Percentiles rank a stretch among this genome's conserved stretches.
phyloP scores from a whole-genome alignment of 2,888 invertebrate species.

The Anorthoa munda region DNA sequence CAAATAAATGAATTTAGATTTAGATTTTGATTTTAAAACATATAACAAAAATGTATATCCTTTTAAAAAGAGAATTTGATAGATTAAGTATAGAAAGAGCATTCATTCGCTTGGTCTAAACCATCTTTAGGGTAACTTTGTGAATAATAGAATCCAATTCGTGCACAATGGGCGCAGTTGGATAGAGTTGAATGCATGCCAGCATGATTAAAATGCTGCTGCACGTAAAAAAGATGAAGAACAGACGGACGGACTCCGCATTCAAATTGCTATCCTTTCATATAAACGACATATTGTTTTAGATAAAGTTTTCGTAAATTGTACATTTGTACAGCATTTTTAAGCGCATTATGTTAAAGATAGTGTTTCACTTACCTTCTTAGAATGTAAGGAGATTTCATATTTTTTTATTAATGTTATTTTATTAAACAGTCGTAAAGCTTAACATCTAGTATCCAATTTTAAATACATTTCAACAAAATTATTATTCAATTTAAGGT shows the following conservation, averaged over 20 bases:
- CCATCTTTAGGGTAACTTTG: slow-evolving; percentile 31
- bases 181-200: slow-evolving; percentile 42
- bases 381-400: background rate
- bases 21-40: no score
- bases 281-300: slow-evolving; percentile 29
- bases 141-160: slow-evolving; percentile 51
- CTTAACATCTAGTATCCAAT: no score
- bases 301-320: slow-evolving; percentile 13
- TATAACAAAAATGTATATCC: no score
- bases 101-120: background rate
- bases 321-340: background rate
- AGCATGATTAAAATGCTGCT: slow-evolving; percentile 55
- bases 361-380: background rate
- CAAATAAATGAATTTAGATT: no score
- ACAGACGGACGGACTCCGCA: slow-evolving; percentile 18
- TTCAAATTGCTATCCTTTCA: slow-evolving; percentile 31
- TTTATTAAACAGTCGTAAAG: background rate
- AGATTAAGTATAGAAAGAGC: background rate
- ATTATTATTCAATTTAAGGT: background rate
- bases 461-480: no score
- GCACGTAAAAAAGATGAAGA: slow-evolving; percentile 49
- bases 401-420: background rate
- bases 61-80: background rate
- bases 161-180: slow-evolving; percentile 28
- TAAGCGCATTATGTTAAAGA: background rate